Evolutionary conservation across 92 coral and sea anemone genomes (phyloP), one percentile per base, ranked within the genome.

Genomic region (Phenganax subtilis): DNA sequence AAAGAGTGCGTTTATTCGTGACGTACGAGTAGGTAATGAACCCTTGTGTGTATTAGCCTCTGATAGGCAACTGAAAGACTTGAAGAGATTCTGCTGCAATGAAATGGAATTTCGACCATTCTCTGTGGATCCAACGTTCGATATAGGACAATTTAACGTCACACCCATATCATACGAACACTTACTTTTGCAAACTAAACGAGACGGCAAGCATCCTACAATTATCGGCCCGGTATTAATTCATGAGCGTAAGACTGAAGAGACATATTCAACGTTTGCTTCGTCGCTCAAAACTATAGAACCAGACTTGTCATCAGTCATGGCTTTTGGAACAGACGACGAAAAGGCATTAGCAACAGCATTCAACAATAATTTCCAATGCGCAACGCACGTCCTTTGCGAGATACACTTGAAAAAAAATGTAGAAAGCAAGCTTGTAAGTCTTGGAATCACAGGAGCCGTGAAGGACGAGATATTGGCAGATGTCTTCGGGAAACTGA

Each of bases 1-100:
- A 20, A 20, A 20, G 25, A 0, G 25, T 20, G 75, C 85, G 3
- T 82, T 82, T 62, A 82, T 82, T n/a, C 72, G 81, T 9, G 70
- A 72, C 71, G 85, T 73, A 6, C 28, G 78, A 82, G 80, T 57
- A 14, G 85, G 81, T 9, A 58, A 81, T 51, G 85, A 72, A 51
- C 81, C 81, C 16, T 65, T 73, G 37, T 82, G 85, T 56, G 69
- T 82, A 6, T 54, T 82, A 53, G 28, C 78, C 57, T 55, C 85
- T 54, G 15, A 72, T 67, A 82, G 85, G 71, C 85, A 82, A 44
- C 54, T 82, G 6, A 51, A 82, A 10, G 85, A 82, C 76, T 28
- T 82, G 12, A 57, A 73, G 25, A 57, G 85, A 25, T 82, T 72
- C 31, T 82, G 85, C 12, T 82, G 85, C 37, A 82, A 53, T 27